Evolutionary conservation across 2,888 invertebrate genomes (phyloP), one percentile per base, ranked within the genome.

Genomic region (Diarsia dahlii): DNA sequence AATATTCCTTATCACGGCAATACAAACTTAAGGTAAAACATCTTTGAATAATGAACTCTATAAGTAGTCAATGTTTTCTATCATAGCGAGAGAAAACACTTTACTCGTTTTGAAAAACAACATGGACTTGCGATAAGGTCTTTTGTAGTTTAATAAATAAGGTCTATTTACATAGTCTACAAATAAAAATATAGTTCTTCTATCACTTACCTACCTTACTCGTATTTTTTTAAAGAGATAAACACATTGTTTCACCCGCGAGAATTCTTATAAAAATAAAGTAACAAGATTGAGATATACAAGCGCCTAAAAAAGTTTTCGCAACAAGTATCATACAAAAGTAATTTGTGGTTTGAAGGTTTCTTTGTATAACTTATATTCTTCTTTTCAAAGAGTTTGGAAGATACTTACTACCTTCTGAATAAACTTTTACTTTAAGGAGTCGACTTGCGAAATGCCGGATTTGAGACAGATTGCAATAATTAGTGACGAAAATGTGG

Each of bases 311-410:
- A 71, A 28, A 76, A 66, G 52, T 67, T 66, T 66, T 65, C 45
- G 45, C 54, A 77, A 73, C 48, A 74, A 81, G 65, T 63, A 73
- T 71, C 70, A 50, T 50, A 73, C 20, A 63, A 77, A 66, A 76
- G 54, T 60, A 60, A 71, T 56, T 77, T 71, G 56, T 34, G 62
- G 23, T 71, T 70, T 71, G 48, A 68, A 63, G 56, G 23, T 23
- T 20, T 81, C 13, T 58, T 66, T 50, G 62, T 34, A 18, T 70
- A 52, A 73, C 66, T 45, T 58, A 54, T 71, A 60, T 52, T 62
- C 60, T 60, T n/a, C 18, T 68, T 68, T 48, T 23, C 34, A 39
- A 65, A 62, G 52, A 64, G 23, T 60, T 69, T 56, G 39, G 15
- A 28, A 77, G 28, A 56, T 45, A 12, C 15, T 48, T 34, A 13